Conservation (phyloP, 2,113 vertebrate genomes). For the Sylvietta virens region DNA sequence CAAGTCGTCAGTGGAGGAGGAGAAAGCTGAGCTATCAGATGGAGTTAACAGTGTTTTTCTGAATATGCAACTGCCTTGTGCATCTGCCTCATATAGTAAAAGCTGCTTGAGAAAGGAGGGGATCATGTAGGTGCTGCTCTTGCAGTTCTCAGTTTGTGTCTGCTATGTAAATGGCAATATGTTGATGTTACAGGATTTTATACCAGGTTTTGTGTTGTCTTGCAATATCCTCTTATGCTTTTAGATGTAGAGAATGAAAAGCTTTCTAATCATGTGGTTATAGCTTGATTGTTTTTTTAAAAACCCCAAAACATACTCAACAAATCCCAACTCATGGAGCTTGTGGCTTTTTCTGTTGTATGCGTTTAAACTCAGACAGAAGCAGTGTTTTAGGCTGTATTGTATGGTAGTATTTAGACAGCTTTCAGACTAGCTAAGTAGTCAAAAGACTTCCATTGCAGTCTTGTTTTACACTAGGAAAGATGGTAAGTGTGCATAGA, state of each 20-base stretch:
- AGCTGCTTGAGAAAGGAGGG: not conserved
- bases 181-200: not conserved
- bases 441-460: not conserved
- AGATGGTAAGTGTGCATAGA: fast-evolving
- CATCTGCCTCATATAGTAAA: not conserved
- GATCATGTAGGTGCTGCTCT: not conserved
- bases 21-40: not conserved
- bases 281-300: not conserved
- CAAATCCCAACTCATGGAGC: not conserved
- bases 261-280: not conserved
- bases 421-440: not conserved
- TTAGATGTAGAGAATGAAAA: not conserved
- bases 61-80: not conserved
- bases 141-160: not conserved
- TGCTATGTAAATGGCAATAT: not conserved
- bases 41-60: not conserved
- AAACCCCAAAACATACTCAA: not conserved
- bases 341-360: not conserved
- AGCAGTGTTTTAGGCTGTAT: not conserved
- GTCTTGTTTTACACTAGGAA: not conserved
- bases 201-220: not conserved
- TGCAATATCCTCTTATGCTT: not conserved
- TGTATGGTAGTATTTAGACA: not conserved
- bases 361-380: not conserved
- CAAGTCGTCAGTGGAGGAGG: not conserved